These are phyloP conservation scores for Apolygus lucorum DNA, from an alignment of 1,140 invertebrate genomes.

Conservation along the genomic window DNA sequence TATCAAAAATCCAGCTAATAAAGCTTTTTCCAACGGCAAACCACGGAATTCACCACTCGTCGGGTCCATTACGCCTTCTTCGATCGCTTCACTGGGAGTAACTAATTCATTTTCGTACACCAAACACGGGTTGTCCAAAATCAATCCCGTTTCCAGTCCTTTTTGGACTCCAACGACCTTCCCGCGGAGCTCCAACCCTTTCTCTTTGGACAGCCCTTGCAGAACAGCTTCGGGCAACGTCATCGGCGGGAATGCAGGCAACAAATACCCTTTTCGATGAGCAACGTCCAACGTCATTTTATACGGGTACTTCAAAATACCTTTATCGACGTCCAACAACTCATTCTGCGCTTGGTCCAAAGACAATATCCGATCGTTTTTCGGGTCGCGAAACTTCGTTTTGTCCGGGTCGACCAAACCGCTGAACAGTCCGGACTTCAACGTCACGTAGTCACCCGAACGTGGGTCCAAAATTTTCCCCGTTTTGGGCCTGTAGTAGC, in stretches of 20 bases:
- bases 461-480: constrained; percentile 73
- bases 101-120: constrained; percentile 60
- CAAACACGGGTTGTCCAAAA: constrained; percentile 33
- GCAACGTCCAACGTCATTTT: constrained; percentile 62
- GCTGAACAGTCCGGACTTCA: constrained; percentile 60
- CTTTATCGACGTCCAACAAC: constrained; percentile 60
- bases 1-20: constrained; percentile 5
- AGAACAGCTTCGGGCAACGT: constrained; percentile 78
- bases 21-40: not conserved
- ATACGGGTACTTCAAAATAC: constrained; percentile 57
- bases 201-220: constrained; percentile 63
- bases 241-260: constrained; percentile 65
- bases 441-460: constrained; percentile 59
- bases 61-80: constrained; percentile 60
- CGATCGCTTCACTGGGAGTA: constrained; percentile 71
- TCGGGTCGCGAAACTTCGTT: constrained; percentile 64
- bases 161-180: constrained; percentile 5
- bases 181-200: constrained; percentile 47
- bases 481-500: constrained; percentile 65
- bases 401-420: constrained; percentile 61
- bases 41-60: not conserved
- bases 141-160: constrained; percentile 38
- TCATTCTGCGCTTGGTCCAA: constrained; percentile 57
- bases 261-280: constrained; percentile 64
- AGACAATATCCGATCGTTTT: constrained; percentile 53